These are phyloP conservation scores for Clepsis dumicolana DNA, from an alignment of 2,888 invertebrate genomes.

Conservation along the genomic window DNA sequence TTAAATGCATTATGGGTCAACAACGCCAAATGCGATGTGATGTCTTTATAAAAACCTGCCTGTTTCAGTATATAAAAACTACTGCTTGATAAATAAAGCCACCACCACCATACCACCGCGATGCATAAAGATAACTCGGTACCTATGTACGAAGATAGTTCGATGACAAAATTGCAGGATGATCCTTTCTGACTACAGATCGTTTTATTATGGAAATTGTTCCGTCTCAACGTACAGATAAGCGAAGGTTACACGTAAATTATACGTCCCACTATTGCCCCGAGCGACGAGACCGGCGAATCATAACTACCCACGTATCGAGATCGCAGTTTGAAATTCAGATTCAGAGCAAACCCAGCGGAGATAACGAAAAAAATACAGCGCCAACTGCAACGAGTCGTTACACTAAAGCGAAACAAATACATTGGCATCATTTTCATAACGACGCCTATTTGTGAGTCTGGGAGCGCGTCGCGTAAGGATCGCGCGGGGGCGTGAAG, in stretches of 20 bases:
- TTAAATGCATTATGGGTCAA: too few species aligned
- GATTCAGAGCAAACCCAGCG: slow-evolving; percentile 10
- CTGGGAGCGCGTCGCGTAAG: slow-evolving; percentile 51
- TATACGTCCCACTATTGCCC: slow-evolving; percentile 54
- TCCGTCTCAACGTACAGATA: slow-evolving; percentile 73
- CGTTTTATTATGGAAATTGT: slow-evolving; percentile 77
- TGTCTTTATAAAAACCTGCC: not conserved
- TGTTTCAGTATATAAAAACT: not conserved
- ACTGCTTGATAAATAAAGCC: slow-evolving; percentile 18
- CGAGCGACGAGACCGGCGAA: slow-evolving; percentile 23
- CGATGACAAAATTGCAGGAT: slow-evolving; percentile 76
- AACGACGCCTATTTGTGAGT: slow-evolving; percentile 52
- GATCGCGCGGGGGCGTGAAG: slow-evolving; percentile 45
- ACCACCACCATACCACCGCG: slow-evolving; percentile 45
- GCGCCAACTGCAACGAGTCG: slow-evolving; percentile 37
- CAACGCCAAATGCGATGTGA: too few species aligned
- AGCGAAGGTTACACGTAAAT: slow-evolving; percentile 76
- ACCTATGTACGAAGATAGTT: slow-evolving; percentile 61
- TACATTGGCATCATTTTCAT: slow-evolving; percentile 53
- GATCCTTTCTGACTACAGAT: slow-evolving; percentile 76
- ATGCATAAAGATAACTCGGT: slow-evolving; percentile 65
- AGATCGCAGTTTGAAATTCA: slow-evolving; percentile 32
- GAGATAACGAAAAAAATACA: slow-evolving; percentile 11
- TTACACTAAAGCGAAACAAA: slow-evolving; percentile 50
- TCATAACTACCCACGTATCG: slow-evolving; percentile 39